Conservation (phyloP, 1,140 invertebrate genomes). For the Episyrphus balteatus region DNA sequence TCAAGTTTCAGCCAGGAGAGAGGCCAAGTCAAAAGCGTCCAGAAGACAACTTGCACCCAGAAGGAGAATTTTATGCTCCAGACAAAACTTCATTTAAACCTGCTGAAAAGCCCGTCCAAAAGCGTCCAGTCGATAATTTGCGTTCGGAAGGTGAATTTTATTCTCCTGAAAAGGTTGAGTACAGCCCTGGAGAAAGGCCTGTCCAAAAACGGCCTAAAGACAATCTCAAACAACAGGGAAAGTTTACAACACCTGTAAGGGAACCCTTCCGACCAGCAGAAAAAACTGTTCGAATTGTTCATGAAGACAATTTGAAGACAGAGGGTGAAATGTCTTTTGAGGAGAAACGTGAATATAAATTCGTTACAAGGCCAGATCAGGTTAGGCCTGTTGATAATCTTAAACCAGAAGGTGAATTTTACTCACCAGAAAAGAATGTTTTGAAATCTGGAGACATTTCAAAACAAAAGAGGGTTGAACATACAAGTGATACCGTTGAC, state of each 20-base stretch:
- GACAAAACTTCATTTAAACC: conserved; percentile 46
- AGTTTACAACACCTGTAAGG: conserved; percentile 43
- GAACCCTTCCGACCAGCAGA: conserved; percentile 36
- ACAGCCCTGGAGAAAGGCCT: conserved; percentile 41
- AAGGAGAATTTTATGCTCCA: conserved; percentile 51
- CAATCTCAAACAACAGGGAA: conserved; percentile 47
- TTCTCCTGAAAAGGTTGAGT: conserved; percentile 38
- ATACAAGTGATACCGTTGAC: no score
- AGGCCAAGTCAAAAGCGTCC: conserved; percentile 35
- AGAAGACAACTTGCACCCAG: conserved; percentile 50
- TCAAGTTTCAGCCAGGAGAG: conserved; percentile 34
- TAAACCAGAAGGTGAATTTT: conserved; percentile 46
- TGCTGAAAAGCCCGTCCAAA: conserved; percentile 42
- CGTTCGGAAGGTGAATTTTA: conserved; percentile 48
- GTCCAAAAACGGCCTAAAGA: conserved; percentile 44
- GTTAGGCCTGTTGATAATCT: conserved; percentile 45
- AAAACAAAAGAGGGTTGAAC: conserved; percentile 20
- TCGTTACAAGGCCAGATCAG: conserved; percentile 36
- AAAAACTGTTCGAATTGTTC: conserved; percentile 26
- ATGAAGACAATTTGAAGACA: conserved; percentile 36
- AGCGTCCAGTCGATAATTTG: conserved; percentile 21
- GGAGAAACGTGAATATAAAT: conserved; percentile 41
- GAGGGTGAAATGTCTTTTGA: conserved; percentile 44
- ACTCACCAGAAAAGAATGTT: conserved; percentile 19
- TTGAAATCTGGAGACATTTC: conserved; percentile 35